A percentile compares a stretch with the other conserved stretches of the same genome.
phyloP scores from a whole-genome alignment of 2,797 vertebrate genomes.

The Sebastes glaucus region DNA sequence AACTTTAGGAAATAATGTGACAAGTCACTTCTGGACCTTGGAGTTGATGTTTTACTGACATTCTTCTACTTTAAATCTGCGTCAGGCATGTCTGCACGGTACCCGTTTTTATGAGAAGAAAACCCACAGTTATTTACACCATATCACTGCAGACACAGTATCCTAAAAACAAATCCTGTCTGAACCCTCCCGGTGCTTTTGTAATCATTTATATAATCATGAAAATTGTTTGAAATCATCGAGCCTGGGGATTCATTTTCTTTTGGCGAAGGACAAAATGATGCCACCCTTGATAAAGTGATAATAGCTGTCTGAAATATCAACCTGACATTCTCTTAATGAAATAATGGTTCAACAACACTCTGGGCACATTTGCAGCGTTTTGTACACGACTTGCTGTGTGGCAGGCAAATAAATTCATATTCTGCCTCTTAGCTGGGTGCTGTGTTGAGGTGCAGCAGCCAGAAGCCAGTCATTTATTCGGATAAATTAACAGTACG shows the following conservation, averaged over 20 bases:
- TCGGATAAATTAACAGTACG: constrained; percentile 45
- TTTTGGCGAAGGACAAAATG: not conserved
- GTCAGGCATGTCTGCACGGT: constrained; percentile 42
- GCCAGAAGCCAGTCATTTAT: constrained; percentile 41
- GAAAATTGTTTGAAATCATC: constrained; percentile 1
- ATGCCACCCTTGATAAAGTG: constrained; percentile 12
- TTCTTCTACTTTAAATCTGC: constrained; percentile 22
- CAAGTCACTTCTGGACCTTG: constrained; percentile 3
- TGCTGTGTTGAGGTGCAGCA: constrained; percentile 30
- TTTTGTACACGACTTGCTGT: constrained; percentile 36
- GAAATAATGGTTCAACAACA: constrained; percentile 33
- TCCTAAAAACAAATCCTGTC: not conserved
- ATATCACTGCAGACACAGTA: constrained; percentile 44
- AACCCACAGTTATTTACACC: constrained; percentile 68
- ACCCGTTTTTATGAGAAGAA: constrained; percentile 50
- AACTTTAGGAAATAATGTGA: constrained; percentile 20
- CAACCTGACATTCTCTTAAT: constrained; percentile 30
- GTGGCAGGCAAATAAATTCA: constrained; percentile 51
- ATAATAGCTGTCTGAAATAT: constrained; percentile 30
- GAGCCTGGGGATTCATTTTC: not conserved
- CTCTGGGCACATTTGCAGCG: constrained; percentile 5
- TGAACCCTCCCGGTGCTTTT: constrained; percentile 23
- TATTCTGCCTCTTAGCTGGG: constrained; percentile 21
- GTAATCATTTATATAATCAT: not conserved
- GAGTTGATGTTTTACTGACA: constrained; percentile 1